A percentile compares a stretch with the other conserved stretches of the same genome.
Evolutionary conservation across 2,797 vertebrate species (phyloP).

Genomic region (Alca torda): DNA sequence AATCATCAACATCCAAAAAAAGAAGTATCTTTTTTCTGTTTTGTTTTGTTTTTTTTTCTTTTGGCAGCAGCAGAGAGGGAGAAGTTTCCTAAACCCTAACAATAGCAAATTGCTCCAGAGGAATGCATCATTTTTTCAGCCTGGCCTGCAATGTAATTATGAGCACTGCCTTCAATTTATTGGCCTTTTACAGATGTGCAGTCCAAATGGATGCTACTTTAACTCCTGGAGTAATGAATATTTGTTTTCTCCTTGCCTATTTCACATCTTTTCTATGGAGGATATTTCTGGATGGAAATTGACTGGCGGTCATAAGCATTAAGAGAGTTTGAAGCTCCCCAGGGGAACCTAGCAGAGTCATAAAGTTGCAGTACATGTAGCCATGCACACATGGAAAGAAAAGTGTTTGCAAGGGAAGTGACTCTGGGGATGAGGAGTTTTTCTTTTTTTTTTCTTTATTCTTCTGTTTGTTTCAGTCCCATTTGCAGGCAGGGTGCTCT

Average conservation of each 20-base stretch:
- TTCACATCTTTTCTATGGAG: slow-evolving; percentile 5
- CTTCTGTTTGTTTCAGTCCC: neutral
- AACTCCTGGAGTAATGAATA: slow-evolving; percentile 44
- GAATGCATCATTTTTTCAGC: slow-evolving; percentile 30
- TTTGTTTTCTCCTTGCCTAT: slow-evolving; percentile 39
- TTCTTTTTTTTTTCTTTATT: neutral
- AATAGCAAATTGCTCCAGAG: slow-evolving; percentile 11
- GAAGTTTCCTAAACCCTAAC: slow-evolving; percentile 27
- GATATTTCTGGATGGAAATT: slow-evolving; percentile 42
- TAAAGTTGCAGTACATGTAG: slow-evolving; percentile 36
- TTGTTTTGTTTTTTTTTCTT: neutral
- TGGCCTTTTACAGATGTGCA: slow-evolving; percentile 53
- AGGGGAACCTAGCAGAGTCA: neutral
- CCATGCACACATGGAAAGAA: neutral
- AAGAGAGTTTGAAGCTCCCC: slow-evolving; percentile 35
- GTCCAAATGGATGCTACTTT: slow-evolving; percentile 32
- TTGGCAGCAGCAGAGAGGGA: neutral
- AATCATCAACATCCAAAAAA: slow-evolving; percentile 59
- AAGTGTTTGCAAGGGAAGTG: slow-evolving; percentile 37
- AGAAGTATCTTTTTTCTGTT: neutral
- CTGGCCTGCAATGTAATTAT: slow-evolving; percentile 18
- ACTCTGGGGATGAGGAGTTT: neutral
- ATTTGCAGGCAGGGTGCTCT: neutral
- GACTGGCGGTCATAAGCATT: slow-evolving; percentile 42
- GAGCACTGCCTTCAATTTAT: slow-evolving; percentile 33